Conservation (phyloP, 2,113 vertebrate genomes). For the Calidris pygmaea region DNA sequence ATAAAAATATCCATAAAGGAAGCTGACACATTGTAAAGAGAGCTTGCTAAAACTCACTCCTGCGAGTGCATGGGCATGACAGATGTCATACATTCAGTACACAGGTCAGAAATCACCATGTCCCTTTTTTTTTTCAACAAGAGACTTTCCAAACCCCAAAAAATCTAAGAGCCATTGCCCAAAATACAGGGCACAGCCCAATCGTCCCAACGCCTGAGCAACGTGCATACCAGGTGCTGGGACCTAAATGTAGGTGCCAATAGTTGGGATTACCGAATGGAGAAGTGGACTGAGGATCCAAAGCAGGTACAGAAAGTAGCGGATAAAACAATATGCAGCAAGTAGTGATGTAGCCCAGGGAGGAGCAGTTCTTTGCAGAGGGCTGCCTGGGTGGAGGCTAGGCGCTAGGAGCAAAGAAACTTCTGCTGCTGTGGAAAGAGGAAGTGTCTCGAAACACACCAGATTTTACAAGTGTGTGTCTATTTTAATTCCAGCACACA, state of each 20-base stretch:
- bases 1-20: neutral
- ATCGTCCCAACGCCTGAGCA: neutral
- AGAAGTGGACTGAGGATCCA: neutral
- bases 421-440: neutral
- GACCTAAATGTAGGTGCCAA: neutral
- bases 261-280: neutral
- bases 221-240: accelerated
- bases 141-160: neutral
- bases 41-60: neutral
- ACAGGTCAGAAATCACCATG: neutral
- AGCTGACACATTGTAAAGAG: neutral
- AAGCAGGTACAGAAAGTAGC: neutral
- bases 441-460: neutral
- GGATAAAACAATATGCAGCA: neutral
- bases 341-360: neutral
- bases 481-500: neutral
- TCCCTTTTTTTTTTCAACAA: neutral
- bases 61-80: neutral
- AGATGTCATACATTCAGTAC: neutral
- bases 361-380: neutral
- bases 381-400: neutral
- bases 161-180: neutral
- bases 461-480: neutral
- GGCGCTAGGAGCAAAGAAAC: neutral
- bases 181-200: neutral